Percentiles rank a stretch among this genome's conserved stretches.
Conservation (phyloP, 2,113 vertebrate species). For the Corythornis vintsioides region DNA sequence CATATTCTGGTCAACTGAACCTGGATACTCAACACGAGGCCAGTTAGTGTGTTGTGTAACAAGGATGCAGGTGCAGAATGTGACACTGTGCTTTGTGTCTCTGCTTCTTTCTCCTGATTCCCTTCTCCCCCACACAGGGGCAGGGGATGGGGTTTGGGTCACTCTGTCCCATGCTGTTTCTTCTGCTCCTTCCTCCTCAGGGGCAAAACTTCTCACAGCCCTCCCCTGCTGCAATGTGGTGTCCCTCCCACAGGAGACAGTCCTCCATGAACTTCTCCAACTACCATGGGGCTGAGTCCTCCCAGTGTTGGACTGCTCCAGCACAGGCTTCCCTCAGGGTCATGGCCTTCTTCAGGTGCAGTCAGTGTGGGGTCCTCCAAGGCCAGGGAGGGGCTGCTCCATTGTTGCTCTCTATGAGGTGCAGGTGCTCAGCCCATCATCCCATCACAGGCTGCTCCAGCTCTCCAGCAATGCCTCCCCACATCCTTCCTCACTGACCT, state of each 20-base stretch:
- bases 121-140: neutral
- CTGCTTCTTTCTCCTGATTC: neutral
- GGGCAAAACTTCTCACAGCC: neutral
- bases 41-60: neutral
- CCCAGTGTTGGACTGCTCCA: neutral
- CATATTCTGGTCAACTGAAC: neutral
- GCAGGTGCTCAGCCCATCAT: neutral
- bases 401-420: neutral
- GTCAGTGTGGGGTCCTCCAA: neutral
- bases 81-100: neutral
- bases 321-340: neutral
- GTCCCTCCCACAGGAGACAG: neutral
- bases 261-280: neutral
- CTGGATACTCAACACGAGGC: neutral
- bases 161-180: neutral
- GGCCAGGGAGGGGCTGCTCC: neutral
- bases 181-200: neutral
- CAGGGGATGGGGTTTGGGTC: neutral
- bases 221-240: neutral
- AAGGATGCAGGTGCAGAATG: neutral
- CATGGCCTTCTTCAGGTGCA: neutral
- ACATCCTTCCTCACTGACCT: neutral
- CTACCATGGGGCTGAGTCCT: neutral
- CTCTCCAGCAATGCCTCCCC: neutral
- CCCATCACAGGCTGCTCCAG: neutral